Base-by-base conservation (phyloP, 2,113 vertebrate species). In the Puntigrus tetrazona region DNA sequence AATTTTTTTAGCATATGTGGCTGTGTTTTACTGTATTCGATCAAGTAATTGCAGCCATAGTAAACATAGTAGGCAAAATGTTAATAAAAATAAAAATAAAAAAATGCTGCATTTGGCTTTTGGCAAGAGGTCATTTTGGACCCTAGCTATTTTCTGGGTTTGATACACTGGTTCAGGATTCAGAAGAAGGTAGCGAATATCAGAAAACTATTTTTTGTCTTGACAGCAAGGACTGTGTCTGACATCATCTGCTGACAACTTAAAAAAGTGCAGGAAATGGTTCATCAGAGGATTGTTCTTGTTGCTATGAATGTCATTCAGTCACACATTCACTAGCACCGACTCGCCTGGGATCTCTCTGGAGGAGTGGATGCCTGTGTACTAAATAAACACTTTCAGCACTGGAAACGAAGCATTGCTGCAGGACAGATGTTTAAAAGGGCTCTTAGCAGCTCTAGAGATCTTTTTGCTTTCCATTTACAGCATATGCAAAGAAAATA, bases 221-320 rank as follows among this genome's bases (percentile, higher is more conserved):
- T 78, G n/a, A 61, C 14, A 78, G 27, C 36, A 29, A 31, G 27
- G 7, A 13, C 5, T 67, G 18, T 67, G 47, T 47, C 41, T 80
- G 25, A 67, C 41, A 67, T 67, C 59, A 67, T 45, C 61, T 65
- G 25, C 7, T 45, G 27, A 80, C 25, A 65, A 31, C 57, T 79
- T 9, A 7, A 78, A 79, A 75, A 75, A 67, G 16, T 22, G 18
- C 25, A 31, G n/a, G 38, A 80, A 67, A 80, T 80, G 47, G 59
- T 38, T 67, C 78, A 47, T 41, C 55, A 16, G 78, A 67, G 41
- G 27, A 80, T 65, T 80, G 41, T 65, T 80, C 78, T 65, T 80
- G 78, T 65, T 80, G 78, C 78, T 65, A 29, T 80, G 78, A 80
- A 80, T 80, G 78, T 80, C 78, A 67, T 80, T 65, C 38, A 67